Percentiles rank a stretch among this genome's conserved stretches.
Conservation (phyloP, 2,113 vertebrate species). For the Nyctibius bracteatus region DNA sequence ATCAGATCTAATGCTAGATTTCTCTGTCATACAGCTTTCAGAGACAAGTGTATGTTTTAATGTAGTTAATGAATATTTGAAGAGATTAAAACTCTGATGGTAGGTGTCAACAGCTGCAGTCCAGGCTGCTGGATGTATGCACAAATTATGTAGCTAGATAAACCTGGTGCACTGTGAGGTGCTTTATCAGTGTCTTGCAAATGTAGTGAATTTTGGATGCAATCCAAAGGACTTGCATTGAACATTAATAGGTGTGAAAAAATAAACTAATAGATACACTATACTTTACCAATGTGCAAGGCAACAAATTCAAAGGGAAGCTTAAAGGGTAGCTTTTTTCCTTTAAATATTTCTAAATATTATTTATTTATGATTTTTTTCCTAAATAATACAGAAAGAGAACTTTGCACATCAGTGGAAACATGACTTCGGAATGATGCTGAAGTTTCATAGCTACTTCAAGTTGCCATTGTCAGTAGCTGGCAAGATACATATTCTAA, state of each 20-base stretch:
- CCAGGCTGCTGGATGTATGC: not conserved
- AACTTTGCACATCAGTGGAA: not conserved
- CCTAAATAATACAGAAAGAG: not conserved
- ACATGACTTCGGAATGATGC: not conserved
- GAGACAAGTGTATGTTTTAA: not conserved
- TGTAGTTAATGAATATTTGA: not conserved
- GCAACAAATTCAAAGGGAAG: not conserved
- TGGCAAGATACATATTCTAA: not conserved
- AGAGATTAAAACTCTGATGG: not conserved
- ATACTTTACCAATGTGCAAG: not conserved
- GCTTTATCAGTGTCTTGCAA: not conserved
- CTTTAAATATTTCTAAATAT: not conserved
- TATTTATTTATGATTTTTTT: not conserved
- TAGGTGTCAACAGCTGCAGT: not conserved
- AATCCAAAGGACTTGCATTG: not conserved
- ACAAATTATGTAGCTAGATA: not conserved
- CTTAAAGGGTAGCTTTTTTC: not conserved
- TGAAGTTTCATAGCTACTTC: not conserved
- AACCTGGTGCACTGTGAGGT: not conserved
- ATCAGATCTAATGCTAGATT: not conserved
- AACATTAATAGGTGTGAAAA: not conserved
- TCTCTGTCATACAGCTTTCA: not conserved
- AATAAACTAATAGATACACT: not conserved
- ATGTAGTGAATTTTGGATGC: not conserved
- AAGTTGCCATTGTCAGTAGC: not conserved